Evolutionary conservation across 2,113 vertebrate genomes (phyloP).

Genomic region (Cygnus buccinator): DNA sequence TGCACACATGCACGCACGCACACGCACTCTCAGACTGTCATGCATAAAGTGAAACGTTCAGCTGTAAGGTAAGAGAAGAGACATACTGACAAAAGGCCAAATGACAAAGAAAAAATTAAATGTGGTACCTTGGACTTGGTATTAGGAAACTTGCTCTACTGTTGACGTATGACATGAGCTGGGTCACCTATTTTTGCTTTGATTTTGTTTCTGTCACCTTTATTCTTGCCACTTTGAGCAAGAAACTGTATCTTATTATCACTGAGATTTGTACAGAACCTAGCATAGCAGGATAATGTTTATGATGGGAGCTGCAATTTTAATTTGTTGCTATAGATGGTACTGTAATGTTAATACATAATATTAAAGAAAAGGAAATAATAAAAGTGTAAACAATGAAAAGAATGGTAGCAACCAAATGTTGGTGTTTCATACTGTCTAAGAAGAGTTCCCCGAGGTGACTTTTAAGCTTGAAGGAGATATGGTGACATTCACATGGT

Average conservation of each 20-base stretch:
- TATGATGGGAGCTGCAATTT: slow-evolving; percentile 35
- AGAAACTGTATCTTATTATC: neutral
- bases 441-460: neutral
- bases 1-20: too few relatives aligned
- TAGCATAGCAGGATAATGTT: neutral
- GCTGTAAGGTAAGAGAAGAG: neutral
- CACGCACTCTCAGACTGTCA: too few relatives aligned
- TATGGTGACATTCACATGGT: neutral
- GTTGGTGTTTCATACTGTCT: neutral
- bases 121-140: neutral
- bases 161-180: neutral
- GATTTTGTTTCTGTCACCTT: slow-evolving; percentile 4
- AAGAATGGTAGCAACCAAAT: neutral
- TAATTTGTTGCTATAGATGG: slow-evolving; percentile 68
- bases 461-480: neutral
- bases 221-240: neutral
- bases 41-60: neutral
- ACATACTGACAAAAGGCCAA: neutral
- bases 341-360: slow-evolving; percentile 63
- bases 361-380: neutral
- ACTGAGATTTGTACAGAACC: neutral
- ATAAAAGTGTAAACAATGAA: neutral
- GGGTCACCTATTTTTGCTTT: neutral
- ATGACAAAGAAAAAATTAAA: neutral
- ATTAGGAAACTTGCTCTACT: neutral